These are phyloP conservation scores for Dissostichus mawsoni DNA, from an alignment of 2,113 vertebrate genomes.

Conservation along the genomic window DNA sequence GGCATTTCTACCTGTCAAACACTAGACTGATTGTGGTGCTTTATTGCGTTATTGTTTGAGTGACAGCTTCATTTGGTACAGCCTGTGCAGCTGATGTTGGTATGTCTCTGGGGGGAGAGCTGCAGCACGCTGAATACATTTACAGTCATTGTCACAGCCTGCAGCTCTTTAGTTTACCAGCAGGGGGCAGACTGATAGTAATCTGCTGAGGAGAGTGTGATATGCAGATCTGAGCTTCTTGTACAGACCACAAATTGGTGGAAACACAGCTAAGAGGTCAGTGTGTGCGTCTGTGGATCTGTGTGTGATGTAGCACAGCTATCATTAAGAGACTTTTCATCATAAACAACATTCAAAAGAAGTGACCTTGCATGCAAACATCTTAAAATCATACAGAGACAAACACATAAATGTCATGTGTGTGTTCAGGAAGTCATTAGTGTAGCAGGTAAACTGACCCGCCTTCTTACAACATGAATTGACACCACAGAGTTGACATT, in stretches of 20 bases:
- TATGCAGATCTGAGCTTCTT: not conserved
- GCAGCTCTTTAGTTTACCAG: conserved; percentile 13
- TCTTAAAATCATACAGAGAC: not conserved
- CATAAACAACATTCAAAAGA: not conserved
- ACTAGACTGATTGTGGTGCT: not conserved
- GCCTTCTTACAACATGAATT: not conserved
- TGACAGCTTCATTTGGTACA: not conserved
- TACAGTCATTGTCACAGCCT: not conserved
- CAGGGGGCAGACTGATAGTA: conserved; percentile 35
- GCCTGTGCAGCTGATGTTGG: not conserved
- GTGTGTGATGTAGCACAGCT: not conserved
- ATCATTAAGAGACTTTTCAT: not conserved
- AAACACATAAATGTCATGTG: not conserved
- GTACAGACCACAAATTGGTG: not conserved
- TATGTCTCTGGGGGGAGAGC: not conserved
- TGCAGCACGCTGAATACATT: not conserved
- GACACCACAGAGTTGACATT: not conserved
- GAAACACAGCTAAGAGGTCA: not conserved
- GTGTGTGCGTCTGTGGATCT: not conserved
- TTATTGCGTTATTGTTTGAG: not conserved
- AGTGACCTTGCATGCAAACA: not conserved
- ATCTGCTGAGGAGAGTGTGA: not conserved
- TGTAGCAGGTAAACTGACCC: not conserved
- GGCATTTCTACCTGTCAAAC: not conserved
- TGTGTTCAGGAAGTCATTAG: not conserved